phyloP scores from a whole-genome alignment of 2,888 invertebrate genomes.

The Tanytarsus gracilentus region DNA sequence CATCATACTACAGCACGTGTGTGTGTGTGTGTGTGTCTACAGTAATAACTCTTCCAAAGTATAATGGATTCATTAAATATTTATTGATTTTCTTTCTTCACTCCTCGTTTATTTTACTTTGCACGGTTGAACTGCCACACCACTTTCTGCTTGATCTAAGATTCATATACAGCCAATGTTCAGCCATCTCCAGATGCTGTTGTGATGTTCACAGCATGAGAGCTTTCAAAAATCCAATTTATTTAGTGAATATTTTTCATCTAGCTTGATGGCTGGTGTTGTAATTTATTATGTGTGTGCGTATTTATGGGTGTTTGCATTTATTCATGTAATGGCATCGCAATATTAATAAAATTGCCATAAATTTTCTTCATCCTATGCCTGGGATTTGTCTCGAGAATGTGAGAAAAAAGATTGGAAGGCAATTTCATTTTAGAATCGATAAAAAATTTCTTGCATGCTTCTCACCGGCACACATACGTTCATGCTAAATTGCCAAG shows the following conservation, averaged over 20 bases:
- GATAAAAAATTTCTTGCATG: too few species aligned
- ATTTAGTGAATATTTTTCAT: neutral
- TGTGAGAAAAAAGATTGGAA: too few species aligned
- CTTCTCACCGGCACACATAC: too few species aligned
- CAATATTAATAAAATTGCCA: too few species aligned
- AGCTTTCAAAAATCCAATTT: neutral
- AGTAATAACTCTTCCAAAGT: neutral
- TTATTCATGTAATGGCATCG: neutral
- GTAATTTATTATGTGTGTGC: neutral
- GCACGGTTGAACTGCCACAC: neutral
- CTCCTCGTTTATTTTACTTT: conserved; percentile 11
- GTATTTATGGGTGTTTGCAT: neutral
- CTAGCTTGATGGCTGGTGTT: neutral
- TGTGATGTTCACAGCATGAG: too few species aligned
- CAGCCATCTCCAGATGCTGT: too few species aligned
- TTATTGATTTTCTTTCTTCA: conserved; percentile 11
- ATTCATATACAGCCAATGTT: too few species aligned
- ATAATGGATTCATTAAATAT: conserved; percentile 20
- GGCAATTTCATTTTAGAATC: too few species aligned
- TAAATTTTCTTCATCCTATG: too few species aligned
- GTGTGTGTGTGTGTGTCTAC: neutral
- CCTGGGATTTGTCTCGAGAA: too few species aligned
- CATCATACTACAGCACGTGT: neutral
- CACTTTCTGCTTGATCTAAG: neutral
- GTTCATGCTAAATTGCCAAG: too few species aligned